These are phyloP conservation scores for Pyrocoelia pectoralis DNA, from an alignment of 2,888 invertebrate genomes.

Conservation along the genomic window DNA sequence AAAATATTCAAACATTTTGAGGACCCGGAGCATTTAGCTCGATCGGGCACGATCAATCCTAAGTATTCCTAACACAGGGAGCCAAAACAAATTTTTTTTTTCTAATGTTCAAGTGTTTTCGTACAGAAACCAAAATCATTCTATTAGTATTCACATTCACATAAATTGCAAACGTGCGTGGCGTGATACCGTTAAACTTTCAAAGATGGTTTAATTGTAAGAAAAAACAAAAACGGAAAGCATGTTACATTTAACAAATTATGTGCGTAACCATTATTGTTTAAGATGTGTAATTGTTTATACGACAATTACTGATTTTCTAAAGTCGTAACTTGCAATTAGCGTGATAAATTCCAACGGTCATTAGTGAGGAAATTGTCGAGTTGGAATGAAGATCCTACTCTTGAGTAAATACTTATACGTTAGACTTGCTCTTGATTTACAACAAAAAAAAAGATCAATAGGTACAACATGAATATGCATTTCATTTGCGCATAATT, in stretches of 20 bases:
- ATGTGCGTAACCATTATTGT: slow-evolving; percentile 24
- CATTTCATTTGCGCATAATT: slow-evolving; percentile 42
- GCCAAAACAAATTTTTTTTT: no score
- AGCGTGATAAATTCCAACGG: slow-evolving; percentile 41
- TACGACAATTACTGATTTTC: slow-evolving; percentile 35
- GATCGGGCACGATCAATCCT: no score
- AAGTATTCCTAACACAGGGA: no score
- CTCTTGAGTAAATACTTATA: slow-evolving; percentile 27
- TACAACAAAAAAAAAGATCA: slow-evolving; percentile 34
- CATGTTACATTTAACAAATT: slow-evolving; percentile 5
- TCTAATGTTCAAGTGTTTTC: no score
- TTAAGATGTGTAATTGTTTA: slow-evolving; percentile 36
- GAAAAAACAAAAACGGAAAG: background rate
- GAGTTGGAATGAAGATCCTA: slow-evolving; percentile 35
- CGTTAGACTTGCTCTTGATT: slow-evolving; percentile 39
- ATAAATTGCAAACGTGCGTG: no score
- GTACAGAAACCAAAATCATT: no score
- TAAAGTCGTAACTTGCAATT: slow-evolving; percentile 45
- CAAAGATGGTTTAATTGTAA: no score
- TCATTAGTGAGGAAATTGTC: slow-evolving; percentile 39
- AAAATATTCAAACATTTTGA: no score
- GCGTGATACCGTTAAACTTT: no score
- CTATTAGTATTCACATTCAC: no score
- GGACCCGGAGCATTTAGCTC: no score
- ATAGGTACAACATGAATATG: slow-evolving; percentile 46